phyloP scores from a whole-genome alignment of 2,113 vertebrate species.

The Megaceryle torquata region DNA sequence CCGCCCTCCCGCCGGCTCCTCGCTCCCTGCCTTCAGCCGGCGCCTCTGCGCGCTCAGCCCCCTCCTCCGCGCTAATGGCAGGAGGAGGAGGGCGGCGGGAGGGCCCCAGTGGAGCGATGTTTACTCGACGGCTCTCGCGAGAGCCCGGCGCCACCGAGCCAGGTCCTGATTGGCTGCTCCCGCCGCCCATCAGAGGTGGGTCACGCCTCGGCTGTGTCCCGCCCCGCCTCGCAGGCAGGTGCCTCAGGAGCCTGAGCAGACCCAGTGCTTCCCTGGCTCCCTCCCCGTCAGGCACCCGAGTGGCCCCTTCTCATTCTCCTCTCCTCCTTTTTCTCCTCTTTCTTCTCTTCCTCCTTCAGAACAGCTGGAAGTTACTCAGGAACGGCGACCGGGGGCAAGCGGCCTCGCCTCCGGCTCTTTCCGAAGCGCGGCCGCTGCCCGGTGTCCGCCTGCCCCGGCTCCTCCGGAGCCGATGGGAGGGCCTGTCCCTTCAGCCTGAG shows the following conservation, averaged over 20 bases:
- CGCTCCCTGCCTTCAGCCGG: background rate
- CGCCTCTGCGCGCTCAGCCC: background rate
- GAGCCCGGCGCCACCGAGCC: background rate
- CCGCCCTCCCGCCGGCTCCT: background rate
- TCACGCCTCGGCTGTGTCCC: background rate
- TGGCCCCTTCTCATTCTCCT: no score
- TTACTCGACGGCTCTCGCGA: conserved; percentile 51
- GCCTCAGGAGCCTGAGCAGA: fast-evolving
- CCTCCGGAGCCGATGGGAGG: fast-evolving
- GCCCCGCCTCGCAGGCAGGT: background rate
- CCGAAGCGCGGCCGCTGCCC: background rate
- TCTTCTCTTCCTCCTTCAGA: no score
- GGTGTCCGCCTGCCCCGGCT: no score
- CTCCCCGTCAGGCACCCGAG: fast-evolving
- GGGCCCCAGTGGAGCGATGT: background rate
- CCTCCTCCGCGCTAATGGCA: conserved; percentile 8
- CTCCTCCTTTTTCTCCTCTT: no score
- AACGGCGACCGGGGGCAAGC: background rate
- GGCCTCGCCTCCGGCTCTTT: background rate
- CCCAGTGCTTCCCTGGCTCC: fast-evolving
- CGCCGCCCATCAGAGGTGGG: no score
- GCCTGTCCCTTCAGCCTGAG: fast-evolving
- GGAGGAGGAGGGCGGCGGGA: background rate
- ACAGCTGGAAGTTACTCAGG: fast-evolving
- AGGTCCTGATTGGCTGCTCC: background rate